Percentiles rank a stretch among this genome's conserved stretches.
phyloP scores from a whole-genome alignment of 2,888 invertebrate species.

The Ditylenchus weischeri region DNA sequence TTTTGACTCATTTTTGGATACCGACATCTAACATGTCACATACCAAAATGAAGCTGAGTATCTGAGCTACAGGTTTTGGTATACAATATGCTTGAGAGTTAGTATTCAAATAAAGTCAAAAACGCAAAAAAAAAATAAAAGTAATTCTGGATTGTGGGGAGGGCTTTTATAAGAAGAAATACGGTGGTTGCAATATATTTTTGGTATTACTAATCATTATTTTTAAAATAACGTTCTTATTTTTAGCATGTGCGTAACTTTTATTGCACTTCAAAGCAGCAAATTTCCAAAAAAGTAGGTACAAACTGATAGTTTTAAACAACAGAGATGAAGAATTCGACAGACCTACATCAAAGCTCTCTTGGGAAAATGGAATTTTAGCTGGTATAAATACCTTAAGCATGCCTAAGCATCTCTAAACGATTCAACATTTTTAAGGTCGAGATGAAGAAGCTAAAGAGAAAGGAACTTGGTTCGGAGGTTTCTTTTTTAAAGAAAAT shows the following conservation, averaged over 20 bases:
- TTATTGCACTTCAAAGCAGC: constrained; percentile 12
- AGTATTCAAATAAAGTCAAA: too few species aligned
- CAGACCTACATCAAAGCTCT: constrained; percentile 40
- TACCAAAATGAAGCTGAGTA: too few species aligned
- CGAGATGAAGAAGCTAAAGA: constrained; percentile 45
- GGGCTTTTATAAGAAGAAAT: too few species aligned
- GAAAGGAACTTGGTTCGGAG: constrained; percentile 53
- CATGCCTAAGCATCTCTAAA: not conserved
- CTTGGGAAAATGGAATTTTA: constrained; percentile 45
- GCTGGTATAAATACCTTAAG: constrained; percentile 33
- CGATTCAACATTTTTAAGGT: constrained; percentile 29
- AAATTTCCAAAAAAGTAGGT: constrained; percentile 4
- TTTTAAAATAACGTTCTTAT: too few species aligned
- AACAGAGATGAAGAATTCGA: constrained; percentile 49
- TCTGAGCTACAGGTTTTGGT: too few species aligned
- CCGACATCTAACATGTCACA: too few species aligned
- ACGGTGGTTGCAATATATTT: too few species aligned
- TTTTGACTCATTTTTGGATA: too few species aligned
- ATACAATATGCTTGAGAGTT: too few species aligned
- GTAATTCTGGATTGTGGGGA: too few species aligned
- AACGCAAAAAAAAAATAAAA: too few species aligned
- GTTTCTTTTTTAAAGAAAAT: not conserved
- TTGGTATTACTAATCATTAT: too few species aligned
- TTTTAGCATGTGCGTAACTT: constrained; percentile 24
- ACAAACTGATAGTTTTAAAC: constrained; percentile 47